Evolutionary conservation across 2,888 invertebrate genomes (phyloP), one percentile per base, ranked within the genome.

Genomic region (Idaea dimidiata): DNA sequence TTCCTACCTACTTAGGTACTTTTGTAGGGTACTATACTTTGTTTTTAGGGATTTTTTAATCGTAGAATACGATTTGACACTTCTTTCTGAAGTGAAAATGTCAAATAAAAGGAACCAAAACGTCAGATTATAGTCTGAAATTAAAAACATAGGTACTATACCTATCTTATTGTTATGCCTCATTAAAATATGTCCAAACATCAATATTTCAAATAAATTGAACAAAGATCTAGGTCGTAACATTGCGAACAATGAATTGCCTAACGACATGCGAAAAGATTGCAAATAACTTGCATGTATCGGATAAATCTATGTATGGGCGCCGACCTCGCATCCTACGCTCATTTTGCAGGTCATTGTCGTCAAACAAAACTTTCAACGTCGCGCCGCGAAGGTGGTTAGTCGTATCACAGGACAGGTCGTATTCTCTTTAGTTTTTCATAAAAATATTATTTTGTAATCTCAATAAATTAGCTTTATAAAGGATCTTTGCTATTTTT

Each of bases 321-420:
- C 17, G 18, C 17, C 79, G 85, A 78, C 90, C 89, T 89, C 84
- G 82, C 80, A 68, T 66, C 90, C 89, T 81, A 89, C 89, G 81
- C 86, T 78, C 69, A 56, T 56, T 56, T 56, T 66, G 71, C 72
- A 84, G 88, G 86, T 87, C 87, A 89, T 87, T 89, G 87, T 84
- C 84, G 81, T 79, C 74, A 72, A 76, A 70, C 74, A 72, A 76
- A 70, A 68, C 71, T 70, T 73, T 75, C 73, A 73, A 43, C 43
- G 32, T 32, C 70, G 72, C n/a, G 24, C 24, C 72, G 73, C 71
- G 76, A 68, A 66, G 64, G 71, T 68, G 62, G 66, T 65, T 68
- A 69, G 65, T 68, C 66, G n/a, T n/a, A n/a, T n/a, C n/a, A n/a
- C n/a, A n/a, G n/a, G n/a, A n/a, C n/a, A n/a, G n/a, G n/a, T n/a